phyloP scores from a whole-genome alignment of 2,113 vertebrate species.

The Grantiella picta region DNA sequence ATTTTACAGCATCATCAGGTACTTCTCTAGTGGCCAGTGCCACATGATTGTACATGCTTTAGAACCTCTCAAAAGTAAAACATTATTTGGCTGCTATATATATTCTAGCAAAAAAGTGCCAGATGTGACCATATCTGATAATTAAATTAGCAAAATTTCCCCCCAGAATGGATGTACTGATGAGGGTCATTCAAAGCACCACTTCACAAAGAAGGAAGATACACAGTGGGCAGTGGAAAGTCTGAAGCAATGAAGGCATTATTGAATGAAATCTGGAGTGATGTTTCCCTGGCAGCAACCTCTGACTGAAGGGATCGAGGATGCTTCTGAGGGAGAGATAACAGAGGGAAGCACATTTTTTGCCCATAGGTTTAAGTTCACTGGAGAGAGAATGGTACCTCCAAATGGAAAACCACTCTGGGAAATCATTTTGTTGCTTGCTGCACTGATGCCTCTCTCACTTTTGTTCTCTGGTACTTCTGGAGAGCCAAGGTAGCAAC shows the following conservation, averaged over 20 bases:
- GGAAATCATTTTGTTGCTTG: neutral
- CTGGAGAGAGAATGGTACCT: neutral
- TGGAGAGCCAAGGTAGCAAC: neutral
- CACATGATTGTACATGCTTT: neutral
- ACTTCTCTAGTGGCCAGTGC: neutral
- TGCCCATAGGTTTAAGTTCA: neutral
- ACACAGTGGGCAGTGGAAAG: neutral
- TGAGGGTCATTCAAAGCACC: neutral
- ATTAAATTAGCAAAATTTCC: neutral
- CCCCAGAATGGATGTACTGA: neutral
- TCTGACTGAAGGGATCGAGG: neutral
- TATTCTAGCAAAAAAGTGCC: neutral
- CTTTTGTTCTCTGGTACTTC: neutral
- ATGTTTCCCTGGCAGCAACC: neutral
- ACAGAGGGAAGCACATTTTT: neutral
- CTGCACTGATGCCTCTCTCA: accelerated
- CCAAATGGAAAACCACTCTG: neutral
- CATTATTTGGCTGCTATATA: neutral
- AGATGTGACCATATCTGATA: neutral
- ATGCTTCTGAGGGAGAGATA: neutral
- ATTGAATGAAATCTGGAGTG: neutral
- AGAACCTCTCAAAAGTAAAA: neutral
- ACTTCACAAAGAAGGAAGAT: neutral
- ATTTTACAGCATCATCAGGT: neutral
- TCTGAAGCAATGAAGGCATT: neutral